Evolutionary conservation across 1,140 invertebrate species (phyloP), one percentile per base, ranked within the genome.

Genomic region (Nasonia giraulti): DNA sequence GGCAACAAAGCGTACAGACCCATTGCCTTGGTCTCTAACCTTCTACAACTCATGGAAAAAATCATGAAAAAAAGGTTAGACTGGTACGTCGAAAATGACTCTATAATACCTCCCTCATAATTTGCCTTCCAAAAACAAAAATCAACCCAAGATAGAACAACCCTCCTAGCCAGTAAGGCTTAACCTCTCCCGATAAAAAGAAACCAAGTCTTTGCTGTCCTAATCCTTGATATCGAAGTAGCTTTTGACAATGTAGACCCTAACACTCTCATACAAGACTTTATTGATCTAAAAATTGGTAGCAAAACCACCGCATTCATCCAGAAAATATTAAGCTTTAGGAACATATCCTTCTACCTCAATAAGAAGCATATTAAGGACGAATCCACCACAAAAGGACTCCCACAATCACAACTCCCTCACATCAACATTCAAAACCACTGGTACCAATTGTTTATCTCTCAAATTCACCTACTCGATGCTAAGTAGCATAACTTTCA

Each of bases 181-280:
- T 27, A 27, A 27, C 1, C 27, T 27, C 27, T 27, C 27, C 27
- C 27, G 2, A 27, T 27, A 1, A 27, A 27, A 1, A 27, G 2
- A 27, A 27, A 27, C 2, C 27, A 1, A 27, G 27, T 27, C 27
- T 1, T 27, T 1, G 27, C 27, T 27, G 27, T 27, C 1, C 27
- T 27, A 1, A 27, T 27, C 1, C 27, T 27, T 1, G 87, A 87
- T 47, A 82, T 88, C 17, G 47, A 86, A 80, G 86, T 82, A 0
- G 87, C 88, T 5, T 89, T 84, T 37, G 86, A 88, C 27, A 87
- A 88, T 33, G 86, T 89, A 0, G 31, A 74, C 2, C 82, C 83
- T 20, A 11, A 80, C 10, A 44, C 86, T 1, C 20, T 88, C 14
- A 23, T 84, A 11, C 7, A 76, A 66, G 62, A 86, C 14, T 44